These are phyloP conservation scores for Erythrolamprus reginae DNA, from an alignment of 2,113 vertebrate genomes.

Conservation along the genomic window DNA sequence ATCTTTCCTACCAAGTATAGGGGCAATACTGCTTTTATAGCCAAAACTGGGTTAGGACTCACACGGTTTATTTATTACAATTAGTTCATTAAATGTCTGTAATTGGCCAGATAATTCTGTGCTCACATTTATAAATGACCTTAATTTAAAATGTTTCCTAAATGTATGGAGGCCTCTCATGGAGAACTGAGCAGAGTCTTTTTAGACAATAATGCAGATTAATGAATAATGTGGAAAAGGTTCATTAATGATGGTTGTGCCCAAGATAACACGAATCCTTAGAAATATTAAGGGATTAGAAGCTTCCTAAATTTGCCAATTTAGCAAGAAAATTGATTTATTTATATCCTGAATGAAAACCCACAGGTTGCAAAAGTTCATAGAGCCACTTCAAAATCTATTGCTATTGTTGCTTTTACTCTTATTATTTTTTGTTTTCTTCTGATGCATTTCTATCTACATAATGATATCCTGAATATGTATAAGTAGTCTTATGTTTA, in stretches of 20 bases:
- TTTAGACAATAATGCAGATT: neutral
- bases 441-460: neutral
- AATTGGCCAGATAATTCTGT: slow-evolving; percentile 50
- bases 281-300: neutral
- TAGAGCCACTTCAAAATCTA: neutral
- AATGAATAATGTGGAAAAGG: neutral
- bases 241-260: neutral
- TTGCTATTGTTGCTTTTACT: neutral
- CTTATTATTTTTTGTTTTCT: neutral
- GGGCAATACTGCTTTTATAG: slow-evolving; percentile 36
- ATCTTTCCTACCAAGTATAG: neutral
- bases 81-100: slow-evolving; percentile 49
- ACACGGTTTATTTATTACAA: slow-evolving; percentile 30
- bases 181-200: slow-evolving; percentile 13
- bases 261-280: neutral
- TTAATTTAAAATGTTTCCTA: slow-evolving; percentile 43
- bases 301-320: neutral
- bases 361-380: neutral
- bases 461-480: neutral
- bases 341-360: neutral
- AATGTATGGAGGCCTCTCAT: neutral
- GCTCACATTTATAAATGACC: slow-evolving; percentile 44
- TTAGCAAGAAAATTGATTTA: neutral
- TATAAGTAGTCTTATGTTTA: neutral
- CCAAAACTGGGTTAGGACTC: slow-evolving; percentile 44